Evolutionary conservation across 2,113 vertebrate species (phyloP).

Genomic region (Nestor notabilis): DNA sequence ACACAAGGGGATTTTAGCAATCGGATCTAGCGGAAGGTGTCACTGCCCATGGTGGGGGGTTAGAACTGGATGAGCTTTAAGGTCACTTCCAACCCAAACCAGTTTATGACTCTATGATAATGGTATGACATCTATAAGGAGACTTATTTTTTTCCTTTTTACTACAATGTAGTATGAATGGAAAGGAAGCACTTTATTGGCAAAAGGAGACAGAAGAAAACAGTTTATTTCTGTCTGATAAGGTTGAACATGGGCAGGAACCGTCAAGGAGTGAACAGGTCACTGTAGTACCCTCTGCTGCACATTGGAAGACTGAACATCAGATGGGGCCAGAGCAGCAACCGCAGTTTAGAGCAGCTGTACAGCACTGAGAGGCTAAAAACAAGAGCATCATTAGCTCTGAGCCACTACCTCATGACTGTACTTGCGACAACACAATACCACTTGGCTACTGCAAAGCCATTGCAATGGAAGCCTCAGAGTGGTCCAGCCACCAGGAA

Average conservation of each 20-base stretch:
- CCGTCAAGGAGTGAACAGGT: background rate
- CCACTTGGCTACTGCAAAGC: background rate
- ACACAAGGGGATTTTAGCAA: background rate
- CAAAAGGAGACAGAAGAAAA: background rate
- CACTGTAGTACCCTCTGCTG: background rate
- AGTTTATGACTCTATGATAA: background rate
- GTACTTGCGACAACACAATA: background rate
- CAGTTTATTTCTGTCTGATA: background rate
- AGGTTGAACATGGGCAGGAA: background rate
- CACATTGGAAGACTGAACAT: rapidly evolving
- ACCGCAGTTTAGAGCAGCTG: rapidly evolving
- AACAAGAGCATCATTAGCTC: background rate
- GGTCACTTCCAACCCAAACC: background rate
- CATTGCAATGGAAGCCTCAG: rapidly evolving
- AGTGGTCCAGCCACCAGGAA: background rate
- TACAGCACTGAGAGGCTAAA: background rate
- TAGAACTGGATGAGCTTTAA: background rate
- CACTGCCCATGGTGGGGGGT: background rate
- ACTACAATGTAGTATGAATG: too few species aligned
- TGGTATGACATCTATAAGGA: background rate
- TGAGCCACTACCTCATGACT: background rate
- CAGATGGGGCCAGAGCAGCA: background rate
- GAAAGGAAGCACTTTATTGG: background rate
- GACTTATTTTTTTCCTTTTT: background rate
- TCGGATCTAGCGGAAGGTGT: too few species aligned